phyloP scores from a whole-genome alignment of 2,113 vertebrate species.

The Oceanites oceanicus region DNA sequence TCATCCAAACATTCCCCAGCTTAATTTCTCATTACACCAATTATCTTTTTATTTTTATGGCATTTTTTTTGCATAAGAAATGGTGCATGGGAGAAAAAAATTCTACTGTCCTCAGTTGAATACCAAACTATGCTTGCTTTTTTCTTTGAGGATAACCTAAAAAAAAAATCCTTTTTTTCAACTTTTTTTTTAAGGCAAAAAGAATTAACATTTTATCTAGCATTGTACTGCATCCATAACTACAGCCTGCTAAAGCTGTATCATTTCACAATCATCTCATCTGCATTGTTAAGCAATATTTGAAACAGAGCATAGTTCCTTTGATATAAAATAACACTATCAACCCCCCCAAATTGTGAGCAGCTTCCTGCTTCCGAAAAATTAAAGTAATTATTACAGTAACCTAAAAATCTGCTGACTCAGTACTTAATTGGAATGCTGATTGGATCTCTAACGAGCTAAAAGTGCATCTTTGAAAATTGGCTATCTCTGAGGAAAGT shows the following conservation, averaged over 20 bases:
- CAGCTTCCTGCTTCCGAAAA: background rate
- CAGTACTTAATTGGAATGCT: constrained; percentile 14
- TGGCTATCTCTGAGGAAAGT: background rate
- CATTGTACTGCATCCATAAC: background rate
- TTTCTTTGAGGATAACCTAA: background rate
- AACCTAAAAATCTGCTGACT: constrained; percentile 43
- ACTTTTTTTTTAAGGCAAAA: background rate
- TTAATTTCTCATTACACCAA: background rate
- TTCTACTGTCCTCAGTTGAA: background rate
- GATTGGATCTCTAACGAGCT: constrained; percentile 5
- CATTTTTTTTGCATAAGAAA: background rate
- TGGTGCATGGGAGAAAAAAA: background rate
- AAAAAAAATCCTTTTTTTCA: background rate
- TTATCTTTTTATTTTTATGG: background rate
- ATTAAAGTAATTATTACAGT: background rate
- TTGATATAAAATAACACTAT: background rate
- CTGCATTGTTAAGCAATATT: constrained; percentile 11
- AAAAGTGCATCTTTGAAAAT: constrained; percentile 9
- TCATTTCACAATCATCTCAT: background rate
- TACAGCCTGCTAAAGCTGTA: background rate
- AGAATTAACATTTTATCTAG: background rate
- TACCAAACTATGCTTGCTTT: background rate
- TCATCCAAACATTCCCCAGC: background rate
- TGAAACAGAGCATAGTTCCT: background rate
- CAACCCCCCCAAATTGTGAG: background rate